Base-by-base conservation (phyloP, 2,797 vertebrate species). In the Chelidonichthys spinosus region DNA sequence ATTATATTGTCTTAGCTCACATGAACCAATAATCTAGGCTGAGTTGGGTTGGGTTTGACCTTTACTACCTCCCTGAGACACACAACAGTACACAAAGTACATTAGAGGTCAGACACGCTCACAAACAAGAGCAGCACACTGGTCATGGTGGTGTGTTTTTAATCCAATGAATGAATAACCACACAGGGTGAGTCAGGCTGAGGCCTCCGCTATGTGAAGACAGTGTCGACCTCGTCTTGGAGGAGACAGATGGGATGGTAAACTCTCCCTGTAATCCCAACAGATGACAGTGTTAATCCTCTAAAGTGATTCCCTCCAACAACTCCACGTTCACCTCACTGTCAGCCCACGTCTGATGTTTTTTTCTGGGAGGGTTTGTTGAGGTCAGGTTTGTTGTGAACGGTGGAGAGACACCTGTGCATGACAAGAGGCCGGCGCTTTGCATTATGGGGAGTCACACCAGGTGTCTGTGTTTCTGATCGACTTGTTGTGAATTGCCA, bases 221-320 rank as follows among this genome's bases (percentile, higher is more conserved):
- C 67, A 17, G 56, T 4, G 60, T 10, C 14, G 47, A 7, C 25
- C 60, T 59, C 46, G 14, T n/a, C 35, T 36, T 46, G 39, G 40
- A 72, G 62, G 77, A 40, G 83, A 83, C 92, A 93, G 90, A 91
- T 90, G 90, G 88, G 58, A 55, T 81, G 87, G 84, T 89, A 71
- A 80, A 13, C 87, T 80, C 59, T 61, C 33, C 18, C 68, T 72
- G 35, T 90, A 92, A 93, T 91, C 89, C 82, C 69, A 49, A 79
- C 79, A 85, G 72, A 87, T 87, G 70, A 88, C 82, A 40, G 46
- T 10, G 15, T 58, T 90, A 92, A 92, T 92, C 91, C 82, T 63
- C 69, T 87, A 80, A 85, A 82, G 79, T 87, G 85, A 89, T 84
- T 83, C 82, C 63, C 63, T 81, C 78, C 72, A 76, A 72, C 76